Evolutionary conservation across 2,113 vertebrate genomes (phyloP).

Genomic region (Sinocyclocheilus rhinocerous): DNA sequence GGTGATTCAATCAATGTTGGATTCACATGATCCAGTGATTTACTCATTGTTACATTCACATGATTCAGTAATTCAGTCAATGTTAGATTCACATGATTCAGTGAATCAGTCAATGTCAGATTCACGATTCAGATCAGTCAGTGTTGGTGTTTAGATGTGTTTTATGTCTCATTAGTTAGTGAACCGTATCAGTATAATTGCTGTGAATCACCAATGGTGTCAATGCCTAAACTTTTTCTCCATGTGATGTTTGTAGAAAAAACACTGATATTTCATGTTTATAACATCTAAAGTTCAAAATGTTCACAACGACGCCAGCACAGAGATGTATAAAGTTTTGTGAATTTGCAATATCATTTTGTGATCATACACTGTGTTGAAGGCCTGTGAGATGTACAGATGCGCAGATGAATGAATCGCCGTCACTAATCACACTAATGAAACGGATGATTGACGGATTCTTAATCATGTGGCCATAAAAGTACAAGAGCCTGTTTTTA

Average conservation of each 20-base stretch:
- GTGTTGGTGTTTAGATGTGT: background rate
- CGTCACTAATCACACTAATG: background rate
- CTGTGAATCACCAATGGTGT: background rate
- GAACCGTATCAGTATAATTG: background rate
- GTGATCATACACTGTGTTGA: slow-evolving; percentile 41
- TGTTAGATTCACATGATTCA: too few relatives aligned
- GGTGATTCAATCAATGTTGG: background rate
- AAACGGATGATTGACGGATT: background rate
- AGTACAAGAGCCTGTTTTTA: slow-evolving; percentile 32
- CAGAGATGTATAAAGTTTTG: slow-evolving; percentile 31
- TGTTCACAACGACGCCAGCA: background rate
- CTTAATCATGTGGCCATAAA: background rate
- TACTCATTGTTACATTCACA: background rate
- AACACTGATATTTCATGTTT: background rate
- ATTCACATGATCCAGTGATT: too few relatives aligned
- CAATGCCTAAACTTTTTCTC: background rate
- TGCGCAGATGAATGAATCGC: background rate
- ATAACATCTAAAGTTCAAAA: background rate
- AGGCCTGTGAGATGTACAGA: slow-evolving; percentile 6
- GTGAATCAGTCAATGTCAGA: background rate
- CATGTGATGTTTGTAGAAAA: background rate
- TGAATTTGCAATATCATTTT: slow-evolving; percentile 23
- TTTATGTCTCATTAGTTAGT: background rate
- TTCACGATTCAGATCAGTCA: background rate
- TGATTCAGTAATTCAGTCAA: background rate